phyloP scores from a whole-genome alignment of 2,113 vertebrate genomes.

The Catagonus wagneri region DNA sequence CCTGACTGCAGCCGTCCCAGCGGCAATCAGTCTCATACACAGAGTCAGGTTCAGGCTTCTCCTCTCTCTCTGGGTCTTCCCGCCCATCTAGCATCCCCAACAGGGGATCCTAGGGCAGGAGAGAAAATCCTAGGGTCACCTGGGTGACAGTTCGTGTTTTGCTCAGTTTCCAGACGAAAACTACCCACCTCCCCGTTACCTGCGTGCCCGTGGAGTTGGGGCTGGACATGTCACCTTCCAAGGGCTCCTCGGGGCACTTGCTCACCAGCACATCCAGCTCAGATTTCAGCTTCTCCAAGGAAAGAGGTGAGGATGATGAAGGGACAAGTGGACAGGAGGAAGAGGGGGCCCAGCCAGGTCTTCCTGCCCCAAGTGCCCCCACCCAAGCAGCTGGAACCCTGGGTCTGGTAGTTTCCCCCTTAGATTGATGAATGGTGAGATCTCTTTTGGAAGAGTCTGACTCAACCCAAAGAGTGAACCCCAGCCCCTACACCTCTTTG shows the following conservation, averaged over 20 bases:
- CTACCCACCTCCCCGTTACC: constrained; percentile 85
- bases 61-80: constrained; percentile 97
- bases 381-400: constrained; percentile 17
- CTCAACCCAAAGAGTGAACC: background rate
- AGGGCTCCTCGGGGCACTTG: constrained; percentile 93
- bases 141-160: background rate
- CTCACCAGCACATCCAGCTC: constrained; percentile 91
- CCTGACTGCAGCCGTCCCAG: constrained; percentile 97
- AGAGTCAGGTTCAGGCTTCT: constrained; percentile 93
- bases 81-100: constrained; percentile 93
- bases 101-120: constrained; percentile 91
- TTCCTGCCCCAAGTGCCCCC: constrained; percentile 24
- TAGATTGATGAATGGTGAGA: background rate
- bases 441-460: constrained; percentile 6
- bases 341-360: background rate
- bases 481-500: background rate
- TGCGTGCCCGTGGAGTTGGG: constrained; percentile 96
- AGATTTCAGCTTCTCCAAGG: constrained; percentile 91
- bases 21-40: constrained; percentile 98
- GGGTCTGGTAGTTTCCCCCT: constrained; percentile 32
- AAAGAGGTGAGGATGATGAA: background rate
- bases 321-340: background rate
- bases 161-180: background rate
- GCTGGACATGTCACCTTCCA: constrained; percentile 95
- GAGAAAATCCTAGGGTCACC: background rate